phyloP scores from a whole-genome alignment of 2,797 vertebrate genomes.

The Thunnus albacares region DNA sequence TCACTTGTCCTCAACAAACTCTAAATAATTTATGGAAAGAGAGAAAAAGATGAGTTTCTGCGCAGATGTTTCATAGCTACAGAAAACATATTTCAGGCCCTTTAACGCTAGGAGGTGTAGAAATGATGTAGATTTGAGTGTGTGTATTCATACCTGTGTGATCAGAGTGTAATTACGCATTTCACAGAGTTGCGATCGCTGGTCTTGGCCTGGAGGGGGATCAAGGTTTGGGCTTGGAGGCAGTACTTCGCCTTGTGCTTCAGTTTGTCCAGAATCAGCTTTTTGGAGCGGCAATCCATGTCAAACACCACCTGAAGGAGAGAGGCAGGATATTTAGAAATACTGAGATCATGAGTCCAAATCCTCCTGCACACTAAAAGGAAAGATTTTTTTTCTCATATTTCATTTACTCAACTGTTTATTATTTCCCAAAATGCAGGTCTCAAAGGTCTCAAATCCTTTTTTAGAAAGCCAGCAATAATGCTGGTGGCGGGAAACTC shows the following conservation, averaged over 20 bases:
- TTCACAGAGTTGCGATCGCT: slow-evolving; percentile 67
- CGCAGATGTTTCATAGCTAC: not conserved
- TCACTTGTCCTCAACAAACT: too few species aligned
- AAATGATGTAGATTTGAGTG: too few species aligned
- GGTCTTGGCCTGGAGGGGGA: slow-evolving; percentile 64
- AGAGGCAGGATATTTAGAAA: not conserved
- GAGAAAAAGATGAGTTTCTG: not conserved
- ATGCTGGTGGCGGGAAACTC: too few species aligned
- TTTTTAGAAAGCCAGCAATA: too few species aligned
- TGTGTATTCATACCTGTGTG: slow-evolving; percentile 37
- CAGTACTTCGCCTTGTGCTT: slow-evolving; percentile 76
- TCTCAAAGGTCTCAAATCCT: too few species aligned
- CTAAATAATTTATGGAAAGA: too few species aligned
- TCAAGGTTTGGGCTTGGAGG: slow-evolving; percentile 75
- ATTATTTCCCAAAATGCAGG: too few species aligned
- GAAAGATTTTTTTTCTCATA: too few species aligned
- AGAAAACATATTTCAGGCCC: not conserved
- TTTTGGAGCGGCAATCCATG: slow-evolving; percentile 63
- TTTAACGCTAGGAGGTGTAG: too few species aligned
- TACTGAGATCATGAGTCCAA: not conserved
- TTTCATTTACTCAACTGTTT: too few species aligned
- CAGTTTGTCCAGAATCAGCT: slow-evolving; percentile 68
- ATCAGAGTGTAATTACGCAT: slow-evolving; percentile 77
- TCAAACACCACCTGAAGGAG: slow-evolving; percentile 71
- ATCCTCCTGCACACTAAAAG: too few species aligned